Evolutionary conservation across 2,113 vertebrate genomes (phyloP).

Genomic region (Arizona elegans): DNA sequence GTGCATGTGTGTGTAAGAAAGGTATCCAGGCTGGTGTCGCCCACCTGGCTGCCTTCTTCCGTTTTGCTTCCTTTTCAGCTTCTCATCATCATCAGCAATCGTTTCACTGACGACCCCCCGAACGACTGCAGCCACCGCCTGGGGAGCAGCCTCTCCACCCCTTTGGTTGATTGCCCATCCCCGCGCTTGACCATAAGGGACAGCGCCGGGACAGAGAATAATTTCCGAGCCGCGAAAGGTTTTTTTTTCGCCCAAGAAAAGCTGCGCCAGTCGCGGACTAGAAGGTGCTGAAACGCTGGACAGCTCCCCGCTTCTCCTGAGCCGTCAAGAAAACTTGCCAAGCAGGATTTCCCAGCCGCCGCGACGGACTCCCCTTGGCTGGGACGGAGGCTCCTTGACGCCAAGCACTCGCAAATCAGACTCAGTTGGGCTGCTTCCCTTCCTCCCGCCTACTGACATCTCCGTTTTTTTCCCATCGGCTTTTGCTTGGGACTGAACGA

Average conservation of each 20-base stretch:
- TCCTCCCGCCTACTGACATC: conserved; percentile 35
- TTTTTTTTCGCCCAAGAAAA: background rate
- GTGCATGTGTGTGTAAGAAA: conserved; percentile 14
- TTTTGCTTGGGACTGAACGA: background rate
- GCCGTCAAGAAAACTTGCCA: conserved; percentile 45
- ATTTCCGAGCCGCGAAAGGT: background rate
- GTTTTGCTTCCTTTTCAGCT: conserved; percentile 29
- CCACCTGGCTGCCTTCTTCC: conserved; percentile 3
- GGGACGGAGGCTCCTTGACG: conserved; percentile 27
- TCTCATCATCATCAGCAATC: background rate
- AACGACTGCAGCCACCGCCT: background rate
- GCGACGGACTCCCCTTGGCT: conserved; percentile 4
- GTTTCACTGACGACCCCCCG: background rate
- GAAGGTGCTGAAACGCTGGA: background rate
- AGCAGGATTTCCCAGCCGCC: background rate
- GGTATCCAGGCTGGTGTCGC: background rate
- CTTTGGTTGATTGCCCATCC: background rate
- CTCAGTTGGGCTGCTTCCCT: conserved; percentile 17
- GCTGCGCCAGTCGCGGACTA: background rate
- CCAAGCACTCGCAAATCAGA: conserved; percentile 29
- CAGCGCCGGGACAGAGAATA: conserved; percentile 2
- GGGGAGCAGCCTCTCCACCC: background rate
- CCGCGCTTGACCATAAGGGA: conserved; percentile 27
- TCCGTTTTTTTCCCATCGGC: conserved; percentile 32
- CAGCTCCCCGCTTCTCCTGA: conserved; percentile 6